Evolutionary conservation across 2,113 vertebrate species (phyloP).

Genomic region (Chaenocephalus aceratus): DNA sequence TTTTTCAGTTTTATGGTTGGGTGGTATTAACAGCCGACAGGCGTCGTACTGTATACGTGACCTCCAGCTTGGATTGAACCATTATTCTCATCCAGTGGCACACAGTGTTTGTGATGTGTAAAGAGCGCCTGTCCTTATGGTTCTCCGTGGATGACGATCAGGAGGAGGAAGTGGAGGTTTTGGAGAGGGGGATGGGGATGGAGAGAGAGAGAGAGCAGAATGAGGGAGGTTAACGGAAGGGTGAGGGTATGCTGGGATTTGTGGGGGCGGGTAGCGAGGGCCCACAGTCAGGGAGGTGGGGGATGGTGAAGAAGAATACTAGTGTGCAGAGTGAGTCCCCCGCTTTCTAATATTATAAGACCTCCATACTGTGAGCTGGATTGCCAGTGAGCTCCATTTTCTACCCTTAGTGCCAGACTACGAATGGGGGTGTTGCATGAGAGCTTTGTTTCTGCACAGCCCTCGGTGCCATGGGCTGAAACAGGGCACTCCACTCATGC

Average conservation of each 20-base stretch:
- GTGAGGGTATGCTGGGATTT: slow-evolving; percentile 38
- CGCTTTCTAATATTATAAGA: slow-evolving; percentile 52
- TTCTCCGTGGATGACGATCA: slow-evolving; percentile 37
- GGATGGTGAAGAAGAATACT: slow-evolving; percentile 33
- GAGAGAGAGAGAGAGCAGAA: slow-evolving; percentile 14
- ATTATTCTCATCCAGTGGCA: slow-evolving; percentile 21
- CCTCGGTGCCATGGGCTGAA: slow-evolving; percentile 56
- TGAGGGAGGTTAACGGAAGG: slow-evolving; percentile 37
- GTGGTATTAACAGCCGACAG: background rate
- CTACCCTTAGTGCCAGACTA: slow-evolving; percentile 42
- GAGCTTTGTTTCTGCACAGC: slow-evolving; percentile 51
- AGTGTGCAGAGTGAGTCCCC: slow-evolving; percentile 9
- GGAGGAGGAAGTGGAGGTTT: slow-evolving; percentile 29
- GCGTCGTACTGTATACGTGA: background rate
- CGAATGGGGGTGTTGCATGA: slow-evolving; percentile 66
- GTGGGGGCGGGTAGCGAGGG: slow-evolving; percentile 50
- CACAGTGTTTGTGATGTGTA: slow-evolving; percentile 21
- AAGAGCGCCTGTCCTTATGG: slow-evolving; percentile 15
- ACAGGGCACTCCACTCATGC: slow-evolving; percentile 71
- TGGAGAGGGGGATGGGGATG: slow-evolving; percentile 45
- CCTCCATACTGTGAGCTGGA: slow-evolving; percentile 32
- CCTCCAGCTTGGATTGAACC: slow-evolving; percentile 38
- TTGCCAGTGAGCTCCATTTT: slow-evolving; percentile 37
- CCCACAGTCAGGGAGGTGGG: slow-evolving; percentile 27
- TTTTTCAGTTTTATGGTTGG: background rate